These are phyloP conservation scores for Crematogaster levior DNA, from an alignment of 2,888 invertebrate species.

Conservation along the genomic window DNA sequence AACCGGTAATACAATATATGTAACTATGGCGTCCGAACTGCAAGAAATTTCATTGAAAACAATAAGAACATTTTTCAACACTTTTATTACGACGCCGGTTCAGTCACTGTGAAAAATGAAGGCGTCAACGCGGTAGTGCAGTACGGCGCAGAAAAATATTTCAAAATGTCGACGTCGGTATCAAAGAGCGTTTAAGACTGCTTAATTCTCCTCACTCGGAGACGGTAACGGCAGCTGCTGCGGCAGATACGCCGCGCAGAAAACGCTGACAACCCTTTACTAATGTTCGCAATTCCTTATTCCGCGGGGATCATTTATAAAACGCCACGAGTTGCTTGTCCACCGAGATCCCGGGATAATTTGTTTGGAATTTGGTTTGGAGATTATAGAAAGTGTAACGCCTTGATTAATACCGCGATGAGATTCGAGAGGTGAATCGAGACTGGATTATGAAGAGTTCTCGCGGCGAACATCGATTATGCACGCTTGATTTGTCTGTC, in stretches of 20 bases:
- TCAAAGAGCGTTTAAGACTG: slow-evolving; percentile 80
- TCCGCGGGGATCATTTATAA: slow-evolving; percentile 77
- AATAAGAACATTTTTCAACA: slow-evolving; percentile 38
- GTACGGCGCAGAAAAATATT: slow-evolving; percentile 72
- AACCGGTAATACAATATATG: not conserved
- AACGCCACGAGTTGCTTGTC: slow-evolving; percentile 70
- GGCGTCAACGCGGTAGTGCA: slow-evolving; percentile 59
- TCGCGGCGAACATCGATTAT: slow-evolving; percentile 49
- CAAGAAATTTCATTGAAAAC: not conserved
- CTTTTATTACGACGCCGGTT: slow-evolving; percentile 64
- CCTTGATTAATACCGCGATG: slow-evolving; percentile 76
- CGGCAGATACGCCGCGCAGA: slow-evolving; percentile 62
- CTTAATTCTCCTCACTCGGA: slow-evolving; percentile 75
- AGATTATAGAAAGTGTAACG: slow-evolving; percentile 78
- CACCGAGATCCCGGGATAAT: slow-evolving; percentile 74
- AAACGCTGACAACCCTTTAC: slow-evolving; percentile 80
- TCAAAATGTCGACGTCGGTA: slow-evolving; percentile 77
- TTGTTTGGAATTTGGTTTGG: slow-evolving; percentile 80
- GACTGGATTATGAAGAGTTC: slow-evolving; percentile 58
- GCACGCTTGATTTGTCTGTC: slow-evolving; percentile 59
- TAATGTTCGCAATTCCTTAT: slow-evolving; percentile 80
- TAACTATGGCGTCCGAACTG: not conserved
- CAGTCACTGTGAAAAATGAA: slow-evolving; percentile 70
- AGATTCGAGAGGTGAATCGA: slow-evolving; percentile 64
- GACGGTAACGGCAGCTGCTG: slow-evolving; percentile 62